Evolutionary conservation across 2,888 invertebrate genomes (phyloP).

Genomic region (Drosophila peninsularis): DNA sequence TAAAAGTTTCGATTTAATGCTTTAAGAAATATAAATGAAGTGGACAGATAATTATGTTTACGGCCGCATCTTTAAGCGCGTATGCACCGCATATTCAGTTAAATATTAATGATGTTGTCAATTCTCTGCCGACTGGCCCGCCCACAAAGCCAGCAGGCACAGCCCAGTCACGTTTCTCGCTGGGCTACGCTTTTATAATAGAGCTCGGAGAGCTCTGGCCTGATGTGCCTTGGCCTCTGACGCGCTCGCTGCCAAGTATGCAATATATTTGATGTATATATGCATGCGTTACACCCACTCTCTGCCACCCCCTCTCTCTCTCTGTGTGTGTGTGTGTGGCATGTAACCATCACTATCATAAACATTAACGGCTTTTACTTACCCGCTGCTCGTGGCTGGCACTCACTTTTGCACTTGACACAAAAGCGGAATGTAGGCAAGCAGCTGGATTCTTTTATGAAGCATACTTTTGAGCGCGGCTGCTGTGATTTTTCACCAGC

Average conservation of each 20-base stretch:
- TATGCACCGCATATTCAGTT: constrained; percentile 38
- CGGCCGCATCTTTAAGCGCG: constrained; percentile 23
- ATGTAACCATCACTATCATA: constrained; percentile 62
- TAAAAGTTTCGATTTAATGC: background rate
- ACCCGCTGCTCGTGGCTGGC: constrained; percentile 50
- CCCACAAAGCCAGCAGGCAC: background rate
- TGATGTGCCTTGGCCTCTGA: constrained; percentile 32
- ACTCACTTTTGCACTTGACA: constrained; percentile 66
- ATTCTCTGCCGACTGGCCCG: background rate
- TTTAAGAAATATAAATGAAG: constrained; percentile 10
- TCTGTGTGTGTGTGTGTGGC: background rate
- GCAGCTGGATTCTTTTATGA: constrained; percentile 44
- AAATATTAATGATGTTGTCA: constrained; percentile 37
- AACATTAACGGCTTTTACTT: constrained; percentile 79
- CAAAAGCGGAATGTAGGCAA: constrained; percentile 58
- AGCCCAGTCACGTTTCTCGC: constrained; percentile 60
- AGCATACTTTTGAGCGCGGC: constrained; percentile 50
- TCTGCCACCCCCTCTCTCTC: background rate
- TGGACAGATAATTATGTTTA: constrained; percentile 35
- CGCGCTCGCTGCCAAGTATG: constrained; percentile 59
- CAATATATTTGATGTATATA: constrained; percentile 64
- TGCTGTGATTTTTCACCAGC: constrained; percentile 57
- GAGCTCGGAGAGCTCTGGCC: constrained; percentile 11
- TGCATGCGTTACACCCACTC: background rate
- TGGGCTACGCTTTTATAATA: constrained; percentile 45